These are phyloP conservation scores for Lepidurus apus DNA, from an alignment of 1,140 invertebrate genomes.

Conservation along the genomic window DNA sequence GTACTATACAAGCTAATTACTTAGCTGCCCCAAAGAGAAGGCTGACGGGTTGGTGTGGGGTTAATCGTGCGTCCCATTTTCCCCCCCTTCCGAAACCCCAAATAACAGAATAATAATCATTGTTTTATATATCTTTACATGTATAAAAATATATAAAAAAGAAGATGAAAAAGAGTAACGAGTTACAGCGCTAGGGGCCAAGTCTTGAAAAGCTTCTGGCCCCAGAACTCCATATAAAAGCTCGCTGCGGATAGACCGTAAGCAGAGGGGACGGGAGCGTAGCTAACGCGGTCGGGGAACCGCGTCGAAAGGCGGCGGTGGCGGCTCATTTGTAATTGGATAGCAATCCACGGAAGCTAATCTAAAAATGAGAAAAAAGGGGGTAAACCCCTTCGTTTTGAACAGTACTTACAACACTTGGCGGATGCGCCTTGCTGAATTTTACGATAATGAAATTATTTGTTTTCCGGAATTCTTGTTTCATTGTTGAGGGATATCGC, in stretches of 20 bases:
- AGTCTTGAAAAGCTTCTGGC: background rate
- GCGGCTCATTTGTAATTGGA: constrained; percentile 21
- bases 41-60: background rate
- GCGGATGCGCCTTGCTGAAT: constrained; percentile 11
- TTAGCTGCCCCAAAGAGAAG: background rate
- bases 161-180: background rate
- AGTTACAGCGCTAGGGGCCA: background rate
- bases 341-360: constrained; percentile 14
- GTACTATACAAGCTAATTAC: background rate
- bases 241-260: background rate
- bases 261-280: constrained; percentile 13
- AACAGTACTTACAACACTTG: background rate
- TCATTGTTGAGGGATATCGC: background rate
- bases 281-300: constrained; percentile 17
- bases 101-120: too few relatives aligned
- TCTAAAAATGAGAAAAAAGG: background rate
- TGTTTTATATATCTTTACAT: too few relatives aligned
- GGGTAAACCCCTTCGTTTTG: background rate
- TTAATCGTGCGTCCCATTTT: too few relatives aligned
- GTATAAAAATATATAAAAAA: background rate
- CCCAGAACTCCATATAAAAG: background rate
- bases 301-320: constrained; percentile 16
- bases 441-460: constrained; percentile 1
- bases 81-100: too few relatives aligned
- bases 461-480: background rate